These are phyloP conservation scores for Clupea harengus DNA, from an alignment of 2,113 vertebrate species.

Conservation along the genomic window DNA sequence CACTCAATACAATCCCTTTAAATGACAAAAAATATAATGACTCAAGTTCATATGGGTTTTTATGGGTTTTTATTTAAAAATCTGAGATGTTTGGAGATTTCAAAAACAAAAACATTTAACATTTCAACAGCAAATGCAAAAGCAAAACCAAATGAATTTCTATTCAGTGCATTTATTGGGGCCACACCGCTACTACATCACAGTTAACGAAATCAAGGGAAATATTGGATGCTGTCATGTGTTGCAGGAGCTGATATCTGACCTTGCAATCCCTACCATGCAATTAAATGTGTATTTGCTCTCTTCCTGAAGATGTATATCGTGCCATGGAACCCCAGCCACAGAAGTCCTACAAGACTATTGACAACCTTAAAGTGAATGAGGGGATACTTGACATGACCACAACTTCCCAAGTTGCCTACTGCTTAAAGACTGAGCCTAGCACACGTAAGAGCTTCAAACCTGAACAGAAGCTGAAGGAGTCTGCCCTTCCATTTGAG, in stretches of 20 bases:
- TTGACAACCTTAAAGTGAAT: conserved; percentile 35
- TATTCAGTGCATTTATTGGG: neutral
- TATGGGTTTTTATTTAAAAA: too few relatives aligned
- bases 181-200: too few relatives aligned
- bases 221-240: neutral
- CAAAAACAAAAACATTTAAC: neutral
- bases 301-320: conserved; percentile 70
- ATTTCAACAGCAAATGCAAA: neutral
- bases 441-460: conserved; percentile 56
- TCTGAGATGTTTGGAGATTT: too few relatives aligned
- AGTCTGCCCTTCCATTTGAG: conserved; percentile 52
- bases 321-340: conserved; percentile 61
- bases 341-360: conserved; percentile 50
- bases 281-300: conserved; percentile 28
- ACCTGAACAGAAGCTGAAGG: conserved; percentile 33
- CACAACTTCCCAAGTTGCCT: conserved; percentile 60
- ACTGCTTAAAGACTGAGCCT: conserved; percentile 43
- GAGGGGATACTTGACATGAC: conserved; percentile 56
- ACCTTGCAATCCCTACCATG: neutral
- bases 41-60: neutral
- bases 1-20: neutral
- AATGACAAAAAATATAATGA: neutral
- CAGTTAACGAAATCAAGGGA: too few relatives aligned
- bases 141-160: neutral
- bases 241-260: neutral